Conservation (phyloP, 2,888 invertebrate genomes). For the Pollenia amentaria region DNA sequence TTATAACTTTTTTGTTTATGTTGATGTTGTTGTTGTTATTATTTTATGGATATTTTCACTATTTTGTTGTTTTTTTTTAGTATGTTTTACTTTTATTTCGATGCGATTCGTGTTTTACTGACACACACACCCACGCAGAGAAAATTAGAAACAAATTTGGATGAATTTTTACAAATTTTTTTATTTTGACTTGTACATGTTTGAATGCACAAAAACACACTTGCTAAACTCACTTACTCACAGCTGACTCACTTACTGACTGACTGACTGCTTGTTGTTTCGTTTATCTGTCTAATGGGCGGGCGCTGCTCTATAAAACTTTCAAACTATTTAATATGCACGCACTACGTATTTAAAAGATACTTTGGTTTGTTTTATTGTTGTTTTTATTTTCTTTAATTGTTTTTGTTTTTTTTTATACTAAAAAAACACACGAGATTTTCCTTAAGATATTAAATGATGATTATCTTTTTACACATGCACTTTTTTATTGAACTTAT, state of each 20-base stretch:
- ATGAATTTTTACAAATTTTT: constrained; percentile 15
- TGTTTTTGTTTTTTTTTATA: constrained; percentile 38
- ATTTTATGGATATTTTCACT: constrained; percentile 68
- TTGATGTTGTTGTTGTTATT: constrained; percentile 19
- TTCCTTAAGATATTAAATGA: constrained; percentile 46
- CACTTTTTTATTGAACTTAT: constrained; percentile 39
- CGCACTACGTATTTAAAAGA: constrained; percentile 63
- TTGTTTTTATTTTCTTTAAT: constrained; percentile 31
- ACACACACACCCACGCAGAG: constrained; percentile 67
- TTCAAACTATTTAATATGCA: constrained; percentile 68
- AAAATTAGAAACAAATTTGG: constrained; percentile 45
- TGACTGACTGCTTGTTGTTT: constrained; percentile 1
- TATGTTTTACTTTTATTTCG: constrained; percentile 46
- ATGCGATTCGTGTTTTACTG: constrained; percentile 35
- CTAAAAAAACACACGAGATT: constrained; percentile 37
- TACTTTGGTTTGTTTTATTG: constrained; percentile 40
- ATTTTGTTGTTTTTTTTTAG: constrained; percentile 44
- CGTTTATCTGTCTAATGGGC: constrained; percentile 6
- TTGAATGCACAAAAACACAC: constrained; percentile 62
- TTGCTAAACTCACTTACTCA: constrained; percentile 44
- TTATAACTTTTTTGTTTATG: constrained; percentile 36
- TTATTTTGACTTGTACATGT: constrained; percentile 32
- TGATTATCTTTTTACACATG: constrained; percentile 39
- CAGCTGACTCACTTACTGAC: not conserved
- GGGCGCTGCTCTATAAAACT: constrained; percentile 53